Base-by-base conservation (phyloP, 1,140 invertebrate species). In the Nomia melanderi region DNA sequence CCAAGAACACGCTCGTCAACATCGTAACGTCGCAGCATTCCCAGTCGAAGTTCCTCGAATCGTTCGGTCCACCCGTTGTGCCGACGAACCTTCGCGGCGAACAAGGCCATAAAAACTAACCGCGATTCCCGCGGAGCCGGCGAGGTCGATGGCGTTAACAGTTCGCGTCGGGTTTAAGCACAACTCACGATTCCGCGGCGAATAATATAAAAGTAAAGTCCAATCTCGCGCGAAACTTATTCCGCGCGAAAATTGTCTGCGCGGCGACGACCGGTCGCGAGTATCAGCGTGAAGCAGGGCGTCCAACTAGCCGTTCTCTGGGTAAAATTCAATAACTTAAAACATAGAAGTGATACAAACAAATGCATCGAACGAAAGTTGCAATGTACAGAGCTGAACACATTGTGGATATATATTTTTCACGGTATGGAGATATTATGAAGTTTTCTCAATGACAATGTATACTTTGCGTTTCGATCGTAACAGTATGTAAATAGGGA, bases 191-290 rank as follows among this genome's bases (percentile, higher is more conserved):
- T 67, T 67, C 25, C 31, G 33, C 53, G 27, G 23, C 29, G 53
- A 29, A 33, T 47, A 75, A 65, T 67, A 47, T n/a, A 27, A 33
- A 54, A 57, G n/a, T 39, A 75, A 75, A 67, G 53, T 59, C 29
- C 29, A 75, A 75, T 67, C 17, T 54, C 8, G n/a, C 11, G 9
- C 25, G 23, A 29, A 67, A 57, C 27, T 69, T 75, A 59, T 36
- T 57, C 27, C 39, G 39, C 39, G 39, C 1, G 17, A n/a, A 75
- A 67, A 75, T 41, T 39, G 39, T 57, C 27, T 1, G 54, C 14
- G n/a, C 23, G 53, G 2, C 23, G 27, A 20, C 3, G n/a, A 23
- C 6, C n/a, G 4, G 6, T 7, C 36, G 36, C 2, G n/a, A 20
- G n/a, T 1, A 20, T n/a, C 20, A 1, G 47, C 12, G 50, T 25